phyloP scores from a whole-genome alignment of 2,113 vertebrate species.

The Drymodes brunneopygia region DNA sequence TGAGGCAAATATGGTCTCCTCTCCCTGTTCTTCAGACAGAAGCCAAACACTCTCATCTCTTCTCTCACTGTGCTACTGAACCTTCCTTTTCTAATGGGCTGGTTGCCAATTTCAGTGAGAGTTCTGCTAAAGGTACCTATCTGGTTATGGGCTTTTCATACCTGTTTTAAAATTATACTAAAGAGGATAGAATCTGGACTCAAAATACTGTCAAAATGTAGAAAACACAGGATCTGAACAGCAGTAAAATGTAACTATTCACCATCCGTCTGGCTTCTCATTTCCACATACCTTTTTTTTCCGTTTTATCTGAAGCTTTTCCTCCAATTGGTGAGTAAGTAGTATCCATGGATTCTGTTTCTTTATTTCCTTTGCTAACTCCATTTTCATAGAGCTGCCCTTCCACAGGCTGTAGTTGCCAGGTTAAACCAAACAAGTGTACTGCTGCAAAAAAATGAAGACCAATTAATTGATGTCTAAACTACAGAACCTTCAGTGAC shows the following conservation, averaged over 20 bases:
- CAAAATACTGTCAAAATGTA: not conserved
- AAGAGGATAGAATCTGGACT: not conserved
- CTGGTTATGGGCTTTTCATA: not conserved
- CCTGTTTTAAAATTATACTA: not conserved
- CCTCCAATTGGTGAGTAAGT: conserved; percentile 86
- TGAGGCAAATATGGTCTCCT: rapidly evolving
- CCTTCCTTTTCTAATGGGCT: not conserved
- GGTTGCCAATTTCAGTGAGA: not conserved
- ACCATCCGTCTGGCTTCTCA: not conserved
- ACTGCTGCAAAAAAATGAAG: conserved; percentile 83
- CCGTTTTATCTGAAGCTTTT: conserved; percentile 84
- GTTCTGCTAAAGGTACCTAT: not conserved
- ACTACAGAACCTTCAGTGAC: not conserved
- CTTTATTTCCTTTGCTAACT: conserved; percentile 86
- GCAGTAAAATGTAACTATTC: not conserved
- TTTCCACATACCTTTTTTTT: conserved; percentile 79
- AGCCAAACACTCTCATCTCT: not conserved
- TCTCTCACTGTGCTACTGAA: not conserved
- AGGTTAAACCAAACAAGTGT: conserved; percentile 97
- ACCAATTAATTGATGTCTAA: conserved; percentile 63
- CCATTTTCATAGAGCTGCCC: conserved; percentile 95
- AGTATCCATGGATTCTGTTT: conserved; percentile 79
- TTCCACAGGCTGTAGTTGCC: conserved; percentile 93
- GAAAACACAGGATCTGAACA: not conserved
- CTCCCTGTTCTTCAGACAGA: not conserved